Percentiles rank a stretch among this genome's conserved stretches.
Evolutionary conservation across 2,797 vertebrate genomes (phyloP).

Genomic region (Steatocranus sp.): DNA sequence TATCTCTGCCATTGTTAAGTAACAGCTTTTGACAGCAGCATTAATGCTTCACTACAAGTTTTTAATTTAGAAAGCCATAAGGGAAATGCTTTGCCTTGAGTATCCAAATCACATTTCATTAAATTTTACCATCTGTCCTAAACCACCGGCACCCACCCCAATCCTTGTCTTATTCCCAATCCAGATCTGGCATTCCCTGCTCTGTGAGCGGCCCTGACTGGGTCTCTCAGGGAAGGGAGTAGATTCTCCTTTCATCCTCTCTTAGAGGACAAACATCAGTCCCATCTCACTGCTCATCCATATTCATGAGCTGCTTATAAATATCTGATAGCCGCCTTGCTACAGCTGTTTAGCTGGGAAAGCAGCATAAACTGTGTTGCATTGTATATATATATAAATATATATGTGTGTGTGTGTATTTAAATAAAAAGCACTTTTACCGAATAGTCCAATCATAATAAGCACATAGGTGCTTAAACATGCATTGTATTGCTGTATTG

Average conservation of each 20-base stretch:
- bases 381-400: background rate
- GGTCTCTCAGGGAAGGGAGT: conserved; percentile 70
- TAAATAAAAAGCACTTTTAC: conserved; percentile 1
- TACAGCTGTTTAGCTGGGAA: conserved; percentile 79
- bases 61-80: conserved; percentile 36
- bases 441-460: background rate
- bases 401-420: background rate
- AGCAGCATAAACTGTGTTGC: conserved; percentile 49
- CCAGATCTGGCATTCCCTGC: conserved; percentile 29
- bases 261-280: conserved; percentile 86
- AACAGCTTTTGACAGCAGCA: background rate
- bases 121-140: conserved; percentile 56
- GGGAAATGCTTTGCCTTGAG: conserved; percentile 42
- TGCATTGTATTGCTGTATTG: conserved; percentile 5
- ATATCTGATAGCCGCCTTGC: conserved; percentile 80
- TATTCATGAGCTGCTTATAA: conserved; percentile 85
- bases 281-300: conserved; percentile 76
- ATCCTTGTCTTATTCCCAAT: conserved; percentile 15
- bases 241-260: conserved; percentile 82
- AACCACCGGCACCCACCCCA: conserved; percentile 24
- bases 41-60: conserved; percentile 33
- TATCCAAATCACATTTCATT: conserved; percentile 57
- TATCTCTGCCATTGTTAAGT: background rate
- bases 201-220: conserved; percentile 62
- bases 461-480: conserved; percentile 7